Evolutionary conservation across 2,113 vertebrate genomes (phyloP).

Genomic region (Epinephelus cyanopodus): DNA sequence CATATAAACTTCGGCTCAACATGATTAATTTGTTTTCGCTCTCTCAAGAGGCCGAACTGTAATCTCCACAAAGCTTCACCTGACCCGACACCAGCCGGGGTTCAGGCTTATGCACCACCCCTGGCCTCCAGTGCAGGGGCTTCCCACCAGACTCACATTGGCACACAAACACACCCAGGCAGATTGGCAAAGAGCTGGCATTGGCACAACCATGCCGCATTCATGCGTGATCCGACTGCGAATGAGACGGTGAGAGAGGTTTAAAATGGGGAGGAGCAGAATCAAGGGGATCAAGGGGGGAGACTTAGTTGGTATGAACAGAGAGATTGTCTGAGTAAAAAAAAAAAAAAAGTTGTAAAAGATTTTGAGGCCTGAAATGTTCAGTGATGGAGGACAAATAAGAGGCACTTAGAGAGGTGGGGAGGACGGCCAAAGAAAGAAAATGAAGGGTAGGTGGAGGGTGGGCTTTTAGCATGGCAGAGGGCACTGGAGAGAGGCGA

Average conservation of each 20-base stretch:
- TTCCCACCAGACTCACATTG: slow-evolving; percentile 68
- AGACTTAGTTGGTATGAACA: slow-evolving; percentile 63
- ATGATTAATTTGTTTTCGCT: slow-evolving; percentile 42
- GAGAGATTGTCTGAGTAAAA: slow-evolving; percentile 58
- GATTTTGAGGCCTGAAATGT: slow-evolving; percentile 67
- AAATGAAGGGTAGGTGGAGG: slow-evolving; percentile 60
- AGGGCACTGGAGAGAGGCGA: slow-evolving; percentile 62
- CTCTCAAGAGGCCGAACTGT: slow-evolving; percentile 50
- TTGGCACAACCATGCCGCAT: slow-evolving; percentile 85
- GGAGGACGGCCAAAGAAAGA: slow-evolving; percentile 67
- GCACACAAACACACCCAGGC: slow-evolving; percentile 74
- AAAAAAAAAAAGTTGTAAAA: slow-evolving; percentile 70
- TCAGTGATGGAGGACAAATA: slow-evolving; percentile 66
- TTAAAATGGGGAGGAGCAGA: slow-evolving; percentile 72
- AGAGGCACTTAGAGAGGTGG: slow-evolving; percentile 52
- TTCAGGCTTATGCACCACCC: slow-evolving; percentile 29
- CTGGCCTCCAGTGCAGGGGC: slow-evolving; percentile 50
- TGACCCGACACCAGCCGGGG: slow-evolving; percentile 63
- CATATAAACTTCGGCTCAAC: slow-evolving; percentile 19
- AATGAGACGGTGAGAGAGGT: slow-evolving; percentile 78
- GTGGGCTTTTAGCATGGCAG: slow-evolving; percentile 62
- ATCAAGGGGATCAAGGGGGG: slow-evolving; percentile 65
- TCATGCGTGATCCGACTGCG: slow-evolving; percentile 82
- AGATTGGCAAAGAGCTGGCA: slow-evolving; percentile 84
- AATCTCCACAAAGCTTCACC: slow-evolving; percentile 67